Percentiles rank a stretch among this genome's conserved stretches.
phyloP scores from a whole-genome alignment of 2,113 vertebrate genomes.

The Rhagologus leucostigma region DNA sequence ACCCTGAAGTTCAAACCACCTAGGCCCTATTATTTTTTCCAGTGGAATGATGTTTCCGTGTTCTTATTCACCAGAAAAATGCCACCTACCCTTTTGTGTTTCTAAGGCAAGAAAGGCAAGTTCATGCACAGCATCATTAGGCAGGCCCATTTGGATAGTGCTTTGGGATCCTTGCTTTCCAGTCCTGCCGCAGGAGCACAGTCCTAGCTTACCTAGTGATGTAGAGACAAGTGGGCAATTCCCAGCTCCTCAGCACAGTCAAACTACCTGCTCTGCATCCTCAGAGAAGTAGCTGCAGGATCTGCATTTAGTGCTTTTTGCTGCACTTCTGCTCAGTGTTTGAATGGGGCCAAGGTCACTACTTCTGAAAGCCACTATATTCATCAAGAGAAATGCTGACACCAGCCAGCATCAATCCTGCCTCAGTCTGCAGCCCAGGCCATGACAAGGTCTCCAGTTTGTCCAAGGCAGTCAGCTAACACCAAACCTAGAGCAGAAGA shows the following conservation, averaged over 20 bases:
- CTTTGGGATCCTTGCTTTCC: background rate
- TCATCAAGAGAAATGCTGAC: background rate
- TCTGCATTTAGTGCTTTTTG: background rate
- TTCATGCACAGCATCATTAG: background rate
- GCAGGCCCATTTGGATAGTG: background rate
- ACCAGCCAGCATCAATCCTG: background rate
- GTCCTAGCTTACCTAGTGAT: background rate
- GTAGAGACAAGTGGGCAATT: background rate
- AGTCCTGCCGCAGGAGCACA: background rate
- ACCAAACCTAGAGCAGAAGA: background rate
- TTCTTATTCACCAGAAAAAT: background rate
- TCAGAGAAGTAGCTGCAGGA: background rate
- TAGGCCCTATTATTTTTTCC: background rate
- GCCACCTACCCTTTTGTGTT: background rate
- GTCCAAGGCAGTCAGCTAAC: background rate
- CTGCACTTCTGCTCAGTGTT: background rate
- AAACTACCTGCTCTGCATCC: background rate
- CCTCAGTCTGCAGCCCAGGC: background rate
- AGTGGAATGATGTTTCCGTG: background rate
- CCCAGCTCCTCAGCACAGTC: background rate
- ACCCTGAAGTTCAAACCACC: background rate
- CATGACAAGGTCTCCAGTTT: background rate
- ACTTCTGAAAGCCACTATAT: background rate
- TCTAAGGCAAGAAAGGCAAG: background rate
- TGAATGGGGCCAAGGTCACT: background rate